Evolutionary conservation across 2,888 invertebrate genomes (phyloP), one percentile per base, ranked within the genome.

Genomic region (Escarpia spicata): DNA sequence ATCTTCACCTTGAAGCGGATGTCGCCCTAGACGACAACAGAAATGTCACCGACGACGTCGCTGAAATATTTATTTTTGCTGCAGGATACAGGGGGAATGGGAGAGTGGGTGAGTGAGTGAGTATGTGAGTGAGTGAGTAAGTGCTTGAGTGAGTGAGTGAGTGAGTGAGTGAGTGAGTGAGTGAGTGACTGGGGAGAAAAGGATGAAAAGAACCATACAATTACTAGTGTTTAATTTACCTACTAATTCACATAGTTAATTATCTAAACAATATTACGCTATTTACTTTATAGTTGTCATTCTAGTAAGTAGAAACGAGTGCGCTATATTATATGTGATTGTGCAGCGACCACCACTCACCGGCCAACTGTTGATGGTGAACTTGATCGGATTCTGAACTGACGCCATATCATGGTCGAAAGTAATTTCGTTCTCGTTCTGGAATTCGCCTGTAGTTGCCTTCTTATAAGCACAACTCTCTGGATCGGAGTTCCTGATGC

Each of bases 401-500:
- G 52, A 44, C 91, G 15, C 12, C 91, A 91, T 91, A 43, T 91
- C 58, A 44, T 45, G 52, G 45, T 45, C 58, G 91, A 91, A 91
- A 3, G 91, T 12, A 45, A 91, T 45, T 10, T 19, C 19, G n/a
- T 91, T 43, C 15, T 43, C 6, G 45, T 91, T 91, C 9, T n/a
- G 12, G n/a, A 19, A 91, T 58, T 91, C 91, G 43, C 91, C 91
- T 15, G 91, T 91, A 26, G 2, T 37, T 52, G 12, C 58, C n/a
- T 45, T 91, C 52, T 44, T 52, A n/a, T 52, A 52, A 43, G 58
- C 15, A 45, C 91, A 91, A 45, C 31, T 45, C 26, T 91, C 91
- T 37, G 91, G 45, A 26, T 91, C 31, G n/a, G 3, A 8, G 52
- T 45, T 52, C 91, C 91, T 91, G 91, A 26, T 52, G n/a, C 37